phyloP scores from a whole-genome alignment of 2,888 invertebrate genomes.

The Leptinotarsa tumamoca region DNA sequence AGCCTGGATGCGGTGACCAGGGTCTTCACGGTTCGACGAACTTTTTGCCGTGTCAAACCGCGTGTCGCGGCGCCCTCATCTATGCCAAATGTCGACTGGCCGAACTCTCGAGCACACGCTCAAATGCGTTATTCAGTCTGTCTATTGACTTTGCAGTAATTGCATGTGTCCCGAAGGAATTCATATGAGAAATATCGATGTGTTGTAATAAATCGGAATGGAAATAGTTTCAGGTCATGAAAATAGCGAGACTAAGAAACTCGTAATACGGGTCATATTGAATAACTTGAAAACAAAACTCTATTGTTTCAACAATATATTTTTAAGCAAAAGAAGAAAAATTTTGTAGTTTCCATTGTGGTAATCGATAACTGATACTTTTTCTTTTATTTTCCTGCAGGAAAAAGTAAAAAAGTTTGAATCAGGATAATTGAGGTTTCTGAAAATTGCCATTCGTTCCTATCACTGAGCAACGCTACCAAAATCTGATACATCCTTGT shows the following conservation, averaged over 20 bases:
- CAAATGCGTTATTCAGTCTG: slow-evolving; percentile 23
- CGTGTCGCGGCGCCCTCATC: slow-evolving; percentile 28
- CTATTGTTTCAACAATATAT: too few relatives aligned
- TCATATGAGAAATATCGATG: slow-evolving; percentile 14
- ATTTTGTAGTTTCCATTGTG: too few relatives aligned
- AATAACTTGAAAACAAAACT: not conserved
- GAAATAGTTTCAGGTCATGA: not conserved
- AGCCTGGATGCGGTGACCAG: not conserved
- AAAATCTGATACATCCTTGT: too few relatives aligned
- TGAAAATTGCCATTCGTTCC: too few relatives aligned
- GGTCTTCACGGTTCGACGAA: slow-evolving; percentile 16
- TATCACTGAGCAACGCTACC: too few relatives aligned
- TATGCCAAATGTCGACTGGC: slow-evolving; percentile 16
- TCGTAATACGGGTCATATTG: not conserved
- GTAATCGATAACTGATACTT: too few relatives aligned
- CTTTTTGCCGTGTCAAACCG: slow-evolving; percentile 26
- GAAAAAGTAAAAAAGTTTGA: too few relatives aligned
- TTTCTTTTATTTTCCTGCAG: too few relatives aligned
- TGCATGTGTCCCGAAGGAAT: slow-evolving; percentile 24
- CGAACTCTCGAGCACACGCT: slow-evolving; percentile 7
- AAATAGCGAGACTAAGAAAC: not conserved
- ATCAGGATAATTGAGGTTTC: too few relatives aligned
- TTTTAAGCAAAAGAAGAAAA: too few relatives aligned
- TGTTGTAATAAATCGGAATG: not conserved
- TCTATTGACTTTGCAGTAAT: slow-evolving; percentile 41